Evolutionary conservation across 37 sponge, comb jelly and placozoan genomes (phyloP), one percentile per base, ranked within the genome.

Genomic region (Dysidea cf. avara): DNA sequence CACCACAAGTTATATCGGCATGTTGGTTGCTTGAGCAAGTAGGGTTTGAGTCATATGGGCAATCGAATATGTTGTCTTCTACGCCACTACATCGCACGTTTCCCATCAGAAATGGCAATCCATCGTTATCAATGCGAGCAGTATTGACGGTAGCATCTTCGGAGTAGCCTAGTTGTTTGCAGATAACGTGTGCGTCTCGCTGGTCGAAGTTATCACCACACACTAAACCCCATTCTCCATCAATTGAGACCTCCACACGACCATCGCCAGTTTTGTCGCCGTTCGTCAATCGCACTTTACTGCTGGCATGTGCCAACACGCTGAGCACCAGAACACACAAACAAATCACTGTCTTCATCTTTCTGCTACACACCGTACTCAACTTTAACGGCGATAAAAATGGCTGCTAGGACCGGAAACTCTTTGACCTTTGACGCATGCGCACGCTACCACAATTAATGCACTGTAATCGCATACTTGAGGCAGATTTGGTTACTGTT

Each of bases 181-280:
- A 80, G 26, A 80, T 72, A 2, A 71, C 81, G 36, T 47, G 25
- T 0, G 81, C 81, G 46, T 80, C 81, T 31, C 22, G 1, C 22
- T 25, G 0, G 38, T 46, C 39, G 53, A 80, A 80, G 1, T 54
- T 53, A 28, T 70, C 55, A n/a, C 61, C 51, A 26, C 81, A 80
- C 9, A 80, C 66, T 35, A 48, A 52, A 2, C 72, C 72, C 81
- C 72, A 71, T 11, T 26, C 25, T 21, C 64, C 55, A 0, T 80
- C 26, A 22, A 51, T 18, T 17, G 17, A 22, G 40, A 80, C 72
- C 40, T 71, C 72, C 52, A 80, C 71, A 9, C 61, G 37, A 2
- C 81, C 81, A 49, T 24, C 64, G 2, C 31, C 26, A 30, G 7
- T 36, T 17, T 25, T 26, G 36, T 63, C 57, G 0, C 72, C 61